Evolutionary conservation across 2,797 vertebrate genomes (phyloP), one percentile per base, ranked within the genome.

Genomic region (Cyprinella venusta): DNA sequence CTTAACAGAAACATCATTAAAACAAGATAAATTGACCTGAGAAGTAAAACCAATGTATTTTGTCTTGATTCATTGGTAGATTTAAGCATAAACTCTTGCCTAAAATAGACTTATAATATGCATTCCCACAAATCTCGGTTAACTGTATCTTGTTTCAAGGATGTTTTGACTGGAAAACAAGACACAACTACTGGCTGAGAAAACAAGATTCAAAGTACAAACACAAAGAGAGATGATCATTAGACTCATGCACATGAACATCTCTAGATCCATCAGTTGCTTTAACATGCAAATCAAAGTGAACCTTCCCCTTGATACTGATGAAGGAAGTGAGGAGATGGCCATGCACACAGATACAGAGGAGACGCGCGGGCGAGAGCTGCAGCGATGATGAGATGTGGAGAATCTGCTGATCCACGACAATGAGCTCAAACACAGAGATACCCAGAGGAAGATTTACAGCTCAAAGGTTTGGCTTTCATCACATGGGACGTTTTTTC

Each of bases 291-390:
- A 87, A 36, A 19, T 26, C 70, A 59, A 76, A 38, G 42, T 45
- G 24, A 50, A 54, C 30, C 30, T 75, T 52, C 8, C 26, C 63
- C 56, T 72, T 21, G 8, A 69, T 26, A 74, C 54, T 63, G 56
- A 64, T 74, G 80, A 30, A 69, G 36, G 50, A 15, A 42, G 71
- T 40, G 82, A 81, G 38, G 33, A 59, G 40, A 80, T 52, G 36
- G 76, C 64, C 83, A 83, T 86, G 80, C 85, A 83, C 77, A 83
- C 85, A 59, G 38, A 78, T 13, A 64, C 19, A 45, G 48, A 76
- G 30, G 54, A 54, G 59, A 48, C 7, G 42, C 19, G 24, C 8
- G 21, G 52, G 21, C 52, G 19, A 59, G 64, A 68, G 77, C 64
- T 68, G 64, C 52, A 56, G 78, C 16, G 15, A 68, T 56, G 64